Base-by-base conservation (phyloP, 2,888 invertebrate genomes). In the Eurytoma californica region DNA sequence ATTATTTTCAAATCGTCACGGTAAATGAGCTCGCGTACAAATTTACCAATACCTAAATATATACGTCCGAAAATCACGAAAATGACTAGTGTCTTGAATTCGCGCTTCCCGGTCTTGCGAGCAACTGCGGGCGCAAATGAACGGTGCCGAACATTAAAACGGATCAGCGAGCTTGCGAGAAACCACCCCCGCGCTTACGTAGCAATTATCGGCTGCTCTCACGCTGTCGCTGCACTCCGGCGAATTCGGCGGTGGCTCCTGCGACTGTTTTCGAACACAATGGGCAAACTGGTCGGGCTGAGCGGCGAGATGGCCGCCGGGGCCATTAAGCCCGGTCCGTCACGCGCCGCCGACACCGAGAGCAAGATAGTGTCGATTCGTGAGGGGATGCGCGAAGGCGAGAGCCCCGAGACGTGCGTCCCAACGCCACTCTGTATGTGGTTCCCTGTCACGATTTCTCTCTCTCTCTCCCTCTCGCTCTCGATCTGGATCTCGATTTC, bases 151-250 rank as follows among this genome's bases (percentile, higher is more conserved):
- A 60, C 24, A 28, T 60, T 60, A 60, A 60, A 28, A 28, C 20
- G 14, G 24, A 14, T 7, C 60, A 5, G 16, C 60, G 60, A 14
- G 58, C 14, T 3, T 14, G 13, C 58, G 24, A 24, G 30, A 13
- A 20, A 14, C 57, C 39, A 47, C 39, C 39, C 49, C 20, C 28
- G 53, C 53, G 61, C 61, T 61, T 72, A 72, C 61, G 57, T 58
- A 70, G 65, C 77, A 77, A 72, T 77, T 77, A 72, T 67, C 77
- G 61, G 61, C 72, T 72, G 51, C 47, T 65, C 47, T 61, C 13
- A 30, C 51, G 68, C 5, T 12, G 39, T 20, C 53, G 14, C n/a
- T n/a, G 39, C 57, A 65, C 63, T 63, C 28, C 69, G 39, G 67
- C 16, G 60, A 39, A 51, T 28, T 61, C 61, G 51, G 16, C 63